A percentile compares a stretch with the other conserved stretches of the same genome.
These are phyloP conservation scores for Lycaena phlaeas DNA, from an alignment of 2,888 invertebrate species.

Conservation along the genomic window DNA sequence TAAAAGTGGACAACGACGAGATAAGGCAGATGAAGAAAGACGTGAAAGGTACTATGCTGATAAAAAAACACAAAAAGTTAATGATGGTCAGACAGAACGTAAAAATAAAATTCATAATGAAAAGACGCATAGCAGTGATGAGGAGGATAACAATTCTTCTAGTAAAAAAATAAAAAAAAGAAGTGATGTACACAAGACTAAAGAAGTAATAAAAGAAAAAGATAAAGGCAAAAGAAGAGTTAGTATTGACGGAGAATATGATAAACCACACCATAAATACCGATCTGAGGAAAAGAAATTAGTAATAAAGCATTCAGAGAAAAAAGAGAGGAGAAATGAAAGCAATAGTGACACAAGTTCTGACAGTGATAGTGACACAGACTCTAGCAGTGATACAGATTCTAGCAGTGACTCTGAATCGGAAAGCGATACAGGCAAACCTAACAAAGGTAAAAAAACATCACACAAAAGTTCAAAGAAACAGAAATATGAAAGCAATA, in stretches of 20 bases:
- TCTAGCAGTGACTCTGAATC: background rate
- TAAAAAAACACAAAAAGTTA: too few species aligned
- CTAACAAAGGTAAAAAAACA: background rate
- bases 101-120: too few species aligned
- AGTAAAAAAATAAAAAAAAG: background rate
- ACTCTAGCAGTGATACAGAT: background rate
- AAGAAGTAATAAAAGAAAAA: background rate
- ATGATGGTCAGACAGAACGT: too few species aligned
- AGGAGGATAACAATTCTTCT: too few species aligned
- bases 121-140: too few species aligned
- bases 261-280: too few species aligned
- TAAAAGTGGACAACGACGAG: background rate
- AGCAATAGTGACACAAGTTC: slow-evolving; percentile 1
- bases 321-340: background rate
- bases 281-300: too few species aligned
- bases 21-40: background rate
- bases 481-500: background rate
- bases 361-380: background rate
- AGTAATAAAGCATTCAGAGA: background rate
- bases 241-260: background rate
- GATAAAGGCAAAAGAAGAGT: background rate
- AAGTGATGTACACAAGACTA: background rate
- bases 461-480: background rate
- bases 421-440: slow-evolving; percentile 8
- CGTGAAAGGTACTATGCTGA: background rate